Percentiles rank a stretch among this genome's conserved stretches.
These are phyloP conservation scores for Antheraea assamensis DNA, from an alignment of 2,888 invertebrate genomes.

Conservation along the genomic window DNA sequence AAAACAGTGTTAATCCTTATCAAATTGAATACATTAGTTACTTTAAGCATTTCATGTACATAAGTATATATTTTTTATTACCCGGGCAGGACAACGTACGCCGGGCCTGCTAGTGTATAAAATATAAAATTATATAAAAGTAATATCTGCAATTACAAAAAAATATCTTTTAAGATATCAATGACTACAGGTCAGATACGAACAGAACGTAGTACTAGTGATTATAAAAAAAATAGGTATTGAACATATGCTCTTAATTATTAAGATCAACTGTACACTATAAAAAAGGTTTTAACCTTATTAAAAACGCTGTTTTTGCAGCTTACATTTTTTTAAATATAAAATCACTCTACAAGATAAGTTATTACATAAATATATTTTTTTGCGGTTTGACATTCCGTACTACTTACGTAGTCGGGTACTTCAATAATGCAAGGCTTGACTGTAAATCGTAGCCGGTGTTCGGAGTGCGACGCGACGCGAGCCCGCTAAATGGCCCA, in stretches of 20 bases:
- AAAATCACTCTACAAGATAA: not conserved
- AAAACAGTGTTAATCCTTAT: too few species aligned
- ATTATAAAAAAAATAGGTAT: not conserved
- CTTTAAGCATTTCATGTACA: too few species aligned
- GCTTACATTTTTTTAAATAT: not conserved
- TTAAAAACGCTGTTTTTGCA: not conserved
- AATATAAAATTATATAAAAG: too few species aligned
- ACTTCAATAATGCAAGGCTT: constrained; percentile 68
- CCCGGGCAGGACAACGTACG: too few species aligned
- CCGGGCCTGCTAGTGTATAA: too few species aligned
- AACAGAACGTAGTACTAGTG: not conserved
- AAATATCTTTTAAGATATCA: not conserved
- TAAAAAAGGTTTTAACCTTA: not conserved
- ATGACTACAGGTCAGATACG: not conserved
- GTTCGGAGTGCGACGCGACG: constrained; percentile 49
- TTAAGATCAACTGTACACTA: not conserved
- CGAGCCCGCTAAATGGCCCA: constrained; percentile 70
- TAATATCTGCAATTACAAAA: not conserved
- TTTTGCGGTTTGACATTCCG: constrained; percentile 55
- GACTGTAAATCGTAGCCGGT: constrained; percentile 63
- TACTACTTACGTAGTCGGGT: constrained; percentile 51
- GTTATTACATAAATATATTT: constrained; percentile 27
- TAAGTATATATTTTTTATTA: too few species aligned
- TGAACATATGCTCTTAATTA: not conserved
- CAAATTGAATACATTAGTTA: too few species aligned